phyloP scores from a whole-genome alignment of 1,140 invertebrate genomes.

The Mamestra configurata region DNA sequence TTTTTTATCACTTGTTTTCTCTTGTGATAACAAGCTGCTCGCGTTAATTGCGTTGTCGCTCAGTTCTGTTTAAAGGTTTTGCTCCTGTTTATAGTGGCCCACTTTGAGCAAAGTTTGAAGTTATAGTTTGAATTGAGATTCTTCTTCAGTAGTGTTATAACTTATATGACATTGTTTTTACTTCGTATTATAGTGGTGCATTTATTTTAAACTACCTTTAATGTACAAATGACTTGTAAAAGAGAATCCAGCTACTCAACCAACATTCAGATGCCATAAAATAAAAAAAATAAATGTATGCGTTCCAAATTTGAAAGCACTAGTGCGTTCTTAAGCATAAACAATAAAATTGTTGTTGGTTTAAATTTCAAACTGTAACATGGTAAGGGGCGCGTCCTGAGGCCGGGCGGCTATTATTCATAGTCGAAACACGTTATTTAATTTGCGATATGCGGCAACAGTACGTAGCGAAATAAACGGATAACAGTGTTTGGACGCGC shows the following conservation, averaged over 20 bases:
- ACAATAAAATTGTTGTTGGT: constrained; percentile 63
- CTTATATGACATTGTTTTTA: not conserved
- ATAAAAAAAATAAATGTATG: constrained; percentile 21
- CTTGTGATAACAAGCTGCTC: constrained; percentile 3
- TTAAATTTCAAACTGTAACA: constrained; percentile 70
- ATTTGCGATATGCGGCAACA: constrained; percentile 79
- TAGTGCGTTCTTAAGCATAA: constrained; percentile 37
- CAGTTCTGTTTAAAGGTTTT: constrained; percentile 18
- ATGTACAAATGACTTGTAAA: not conserved
- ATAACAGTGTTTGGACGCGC: constrained; percentile 70
- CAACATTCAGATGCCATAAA: constrained; percentile 19
- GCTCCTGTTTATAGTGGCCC: not conserved
- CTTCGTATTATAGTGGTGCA: not conserved
- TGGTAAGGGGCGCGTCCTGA: constrained; percentile 59
- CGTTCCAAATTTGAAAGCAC: constrained; percentile 47
- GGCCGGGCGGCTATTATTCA: constrained; percentile 66
- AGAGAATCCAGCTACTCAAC: not conserved
- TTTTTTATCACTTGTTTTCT: not conserved
- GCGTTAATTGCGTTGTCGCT: constrained; percentile 1
- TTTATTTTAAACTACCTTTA: not conserved
- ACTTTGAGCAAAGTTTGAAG: not conserved
- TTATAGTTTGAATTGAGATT: not conserved
- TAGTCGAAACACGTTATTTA: constrained; percentile 79
- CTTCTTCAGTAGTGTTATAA: not conserved
- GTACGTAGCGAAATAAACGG: constrained; percentile 79